A percentile compares a stretch with the other conserved stretches of the same genome.
phyloP scores from a whole-genome alignment of 2,888 invertebrate genomes.

The Pedicia rivosa region DNA sequence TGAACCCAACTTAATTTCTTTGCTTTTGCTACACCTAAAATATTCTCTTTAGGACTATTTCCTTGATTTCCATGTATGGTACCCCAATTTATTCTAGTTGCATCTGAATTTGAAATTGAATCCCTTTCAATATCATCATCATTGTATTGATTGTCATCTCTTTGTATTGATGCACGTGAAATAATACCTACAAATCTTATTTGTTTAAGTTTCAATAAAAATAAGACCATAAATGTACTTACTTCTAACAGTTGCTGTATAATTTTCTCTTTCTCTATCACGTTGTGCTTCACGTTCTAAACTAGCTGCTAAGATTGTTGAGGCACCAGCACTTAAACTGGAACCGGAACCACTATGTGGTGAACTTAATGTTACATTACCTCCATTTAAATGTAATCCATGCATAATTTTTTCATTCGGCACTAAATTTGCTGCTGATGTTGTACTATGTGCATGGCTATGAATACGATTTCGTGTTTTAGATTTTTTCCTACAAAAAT shows the following conservation, averaged over 20 bases:
- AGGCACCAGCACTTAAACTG: constrained; percentile 40
- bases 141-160: constrained; percentile 23
- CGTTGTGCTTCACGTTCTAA: constrained; percentile 30
- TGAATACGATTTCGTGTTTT: constrained; percentile 27
- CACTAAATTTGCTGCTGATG: constrained; percentile 28
- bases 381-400: constrained; percentile 14
- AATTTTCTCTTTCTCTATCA: constrained; percentile 27
- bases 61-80: no score
- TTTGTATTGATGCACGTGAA: constrained; percentile 28
- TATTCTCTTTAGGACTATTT: constrained; percentile 33
- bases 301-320: constrained; percentile 41
- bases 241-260: constrained; percentile 43
- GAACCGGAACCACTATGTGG: constrained; percentile 34
- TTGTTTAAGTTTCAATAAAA: constrained; percentile 40
- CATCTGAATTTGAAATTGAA: constrained; percentile 21
- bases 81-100: constrained; percentile 20
- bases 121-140: constrained; percentile 30
- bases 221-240: no score
- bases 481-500: constrained; percentile 18
- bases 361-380: constrained; percentile 24
- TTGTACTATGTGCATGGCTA: constrained; percentile 26
- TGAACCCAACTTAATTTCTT: constrained; percentile 71
- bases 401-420: constrained; percentile 25
- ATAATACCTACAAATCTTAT: constrained; percentile 35
- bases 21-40: constrained; percentile 23